phyloP scores from a whole-genome alignment of 2,888 invertebrate species.

The Teleiodes luculella region DNA sequence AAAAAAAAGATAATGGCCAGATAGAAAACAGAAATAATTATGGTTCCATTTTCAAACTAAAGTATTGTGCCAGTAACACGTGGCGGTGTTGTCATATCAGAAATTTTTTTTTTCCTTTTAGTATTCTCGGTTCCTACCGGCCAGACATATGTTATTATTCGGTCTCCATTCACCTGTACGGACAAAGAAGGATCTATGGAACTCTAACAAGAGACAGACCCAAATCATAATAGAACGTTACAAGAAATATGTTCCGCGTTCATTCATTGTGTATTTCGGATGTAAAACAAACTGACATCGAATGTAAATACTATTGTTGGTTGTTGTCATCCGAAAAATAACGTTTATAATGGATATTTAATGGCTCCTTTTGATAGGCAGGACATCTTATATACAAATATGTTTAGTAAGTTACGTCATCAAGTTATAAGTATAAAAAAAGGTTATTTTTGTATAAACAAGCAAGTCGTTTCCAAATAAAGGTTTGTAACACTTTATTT shows the following conservation, averaged over 20 bases:
- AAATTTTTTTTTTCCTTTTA: constrained; percentile 54
- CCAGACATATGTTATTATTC: constrained; percentile 70
- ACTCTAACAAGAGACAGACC: constrained; percentile 63
- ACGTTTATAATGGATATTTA: constrained; percentile 69
- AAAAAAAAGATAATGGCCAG: neutral
- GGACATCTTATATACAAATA: constrained; percentile 37
- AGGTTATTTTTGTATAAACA: neutral
- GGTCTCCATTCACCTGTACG: constrained; percentile 66
- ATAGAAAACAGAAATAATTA: constrained; percentile 23
- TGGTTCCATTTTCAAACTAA: constrained; percentile 47
- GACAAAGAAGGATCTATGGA: constrained; percentile 69
- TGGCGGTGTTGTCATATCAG: constrained; percentile 69
- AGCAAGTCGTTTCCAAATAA: neutral
- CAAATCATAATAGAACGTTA: constrained; percentile 64
- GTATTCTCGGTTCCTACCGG: constrained; percentile 54
- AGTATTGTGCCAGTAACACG: constrained; percentile 64
- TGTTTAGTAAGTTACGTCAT: constrained; percentile 33
- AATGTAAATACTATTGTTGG: constrained; percentile 77
- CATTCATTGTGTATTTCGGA: constrained; percentile 72
- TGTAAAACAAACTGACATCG: constrained; percentile 78
- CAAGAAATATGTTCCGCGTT: constrained; percentile 70
- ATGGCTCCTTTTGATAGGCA: constrained; percentile 62
- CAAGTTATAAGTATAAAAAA: no score
- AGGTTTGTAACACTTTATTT: neutral
- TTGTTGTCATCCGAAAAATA: constrained; percentile 69